phyloP scores from a whole-genome alignment of 1,140 invertebrate genomes.

The Drosophila saltans region DNA sequence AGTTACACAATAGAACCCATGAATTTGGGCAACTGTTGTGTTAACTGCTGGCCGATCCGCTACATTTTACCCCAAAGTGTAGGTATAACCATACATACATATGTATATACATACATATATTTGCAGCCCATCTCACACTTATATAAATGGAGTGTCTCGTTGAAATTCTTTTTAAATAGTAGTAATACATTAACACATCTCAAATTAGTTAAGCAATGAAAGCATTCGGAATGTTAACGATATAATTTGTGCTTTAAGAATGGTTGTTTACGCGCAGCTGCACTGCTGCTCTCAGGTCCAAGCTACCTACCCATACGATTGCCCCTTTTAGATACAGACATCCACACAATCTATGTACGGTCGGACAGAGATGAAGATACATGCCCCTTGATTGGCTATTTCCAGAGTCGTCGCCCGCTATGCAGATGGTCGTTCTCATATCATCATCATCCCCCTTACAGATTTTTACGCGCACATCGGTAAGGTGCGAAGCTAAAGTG shows the following conservation, averaged over 20 bases:
- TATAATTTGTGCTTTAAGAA: conserved; percentile 39
- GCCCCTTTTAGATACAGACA: background rate
- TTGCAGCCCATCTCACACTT: conserved; percentile 26
- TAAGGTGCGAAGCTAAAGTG: conserved; percentile 28
- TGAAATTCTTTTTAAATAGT: conserved; percentile 30
- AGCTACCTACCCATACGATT: conserved; percentile 7
- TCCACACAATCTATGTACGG: conserved; percentile 7
- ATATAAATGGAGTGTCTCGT: conserved; percentile 32
- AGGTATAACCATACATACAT: conserved; percentile 2
- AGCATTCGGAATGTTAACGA: conserved; percentile 36
- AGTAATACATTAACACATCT: conserved; percentile 49
- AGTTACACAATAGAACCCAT: conserved; percentile 31
- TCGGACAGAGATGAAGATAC: conserved; percentile 22
- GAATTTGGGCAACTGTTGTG: conserved; percentile 30
- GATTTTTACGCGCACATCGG: conserved; percentile 2
- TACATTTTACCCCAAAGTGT: conserved; percentile 16
- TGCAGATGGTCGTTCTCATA: conserved; percentile 29
- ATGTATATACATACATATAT: background rate
- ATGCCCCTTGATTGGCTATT: conserved; percentile 39
- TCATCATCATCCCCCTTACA: conserved; percentile 13
- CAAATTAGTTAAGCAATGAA: conserved; percentile 43
- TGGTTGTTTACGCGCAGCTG: conserved; percentile 19
- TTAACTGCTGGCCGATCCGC: conserved; percentile 23
- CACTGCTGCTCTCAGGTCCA: background rate
- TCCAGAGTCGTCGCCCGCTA: background rate